Evolutionary conservation across 2,113 vertebrate genomes (phyloP).

Genomic region (Deroptyus accipitrinus): DNA sequence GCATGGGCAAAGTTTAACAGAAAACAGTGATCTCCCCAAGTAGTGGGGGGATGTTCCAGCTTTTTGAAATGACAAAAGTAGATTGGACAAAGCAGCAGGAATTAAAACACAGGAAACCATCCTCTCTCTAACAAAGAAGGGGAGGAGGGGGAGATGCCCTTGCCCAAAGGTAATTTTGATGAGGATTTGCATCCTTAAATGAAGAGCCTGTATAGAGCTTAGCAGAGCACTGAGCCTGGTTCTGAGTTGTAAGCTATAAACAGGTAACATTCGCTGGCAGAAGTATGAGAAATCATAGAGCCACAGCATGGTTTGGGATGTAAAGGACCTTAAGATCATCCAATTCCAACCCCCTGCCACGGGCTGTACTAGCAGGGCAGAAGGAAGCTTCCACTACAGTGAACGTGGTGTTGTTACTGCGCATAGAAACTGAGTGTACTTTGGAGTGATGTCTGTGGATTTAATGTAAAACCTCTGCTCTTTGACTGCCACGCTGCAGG

Average conservation of each 20-base stretch:
- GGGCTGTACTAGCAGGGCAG: neutral
- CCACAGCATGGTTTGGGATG: neutral
- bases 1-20: neutral
- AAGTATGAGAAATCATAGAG: neutral
- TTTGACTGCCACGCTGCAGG: neutral
- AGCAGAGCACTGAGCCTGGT: neutral
- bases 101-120: neutral
- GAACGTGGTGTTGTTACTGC: rapidly evolving
- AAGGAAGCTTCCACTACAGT: neutral
- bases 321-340: neutral
- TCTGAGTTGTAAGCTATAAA: neutral
- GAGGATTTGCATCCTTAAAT: neutral
- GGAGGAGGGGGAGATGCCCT: neutral
- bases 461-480: neutral
- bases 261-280: neutral
- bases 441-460: neutral
- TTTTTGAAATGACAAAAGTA: neutral
- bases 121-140: neutral
- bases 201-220: neutral
- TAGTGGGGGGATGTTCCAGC: neutral
- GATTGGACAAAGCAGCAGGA: neutral
- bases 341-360: neutral
- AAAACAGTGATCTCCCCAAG: neutral
- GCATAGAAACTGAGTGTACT: neutral
- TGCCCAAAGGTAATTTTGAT: neutral